Evolutionary conservation across 1,140 invertebrate species (phyloP), one percentile per base, ranked within the genome.

Genomic region (Procambarus clarkii): DNA sequence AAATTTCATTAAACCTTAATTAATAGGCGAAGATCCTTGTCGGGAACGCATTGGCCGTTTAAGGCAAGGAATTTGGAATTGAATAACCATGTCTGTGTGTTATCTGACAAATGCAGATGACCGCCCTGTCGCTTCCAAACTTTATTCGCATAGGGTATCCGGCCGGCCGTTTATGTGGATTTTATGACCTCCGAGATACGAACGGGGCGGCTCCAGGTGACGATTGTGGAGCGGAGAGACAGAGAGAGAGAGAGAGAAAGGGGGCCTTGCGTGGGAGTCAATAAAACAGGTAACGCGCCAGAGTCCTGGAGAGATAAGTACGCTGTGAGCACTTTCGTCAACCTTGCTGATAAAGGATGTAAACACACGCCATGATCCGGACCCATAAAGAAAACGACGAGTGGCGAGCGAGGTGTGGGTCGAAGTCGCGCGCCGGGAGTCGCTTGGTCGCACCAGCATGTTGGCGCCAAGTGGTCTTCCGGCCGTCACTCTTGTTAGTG

Each of bases 61-160:
- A 64, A 21, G 60, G 60, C 4, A 13, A 21, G 60, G 60, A 64
- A 21, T 64, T 4, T 4, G 60, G 60, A 21, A 4, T 21, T 11
- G 60, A 21, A 64, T 21, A 64, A 64, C 60, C 21, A 13, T 18
- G 60, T 64, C 4, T 64, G 13, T 64, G 15, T 64, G 50, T 54
- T 64, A 64, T 64, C 60, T 64, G 60, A 64, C 60, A 64, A 64
- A 64, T 64, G 60, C 60, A 21, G 60, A 64, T 64, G 60, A 64
- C 13, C 60, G 4, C 13, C 4, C 15, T 64, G 60, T 64, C 60
- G 21, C 60, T 64, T 7, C 5, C 15, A 21, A 18, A 64, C 15
- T 64, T 64, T 64, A 64, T 64, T 64, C 60, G 18, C 60, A 18
- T 64, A 64, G 15, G 60, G 60, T 64, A 64, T 64, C 60, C 60